A percentile compares a stretch with the other conserved stretches of the same genome.
These are phyloP conservation scores for Pardalotus punctatus DNA, from an alignment of 2,113 vertebrate species.

Conservation along the genomic window DNA sequence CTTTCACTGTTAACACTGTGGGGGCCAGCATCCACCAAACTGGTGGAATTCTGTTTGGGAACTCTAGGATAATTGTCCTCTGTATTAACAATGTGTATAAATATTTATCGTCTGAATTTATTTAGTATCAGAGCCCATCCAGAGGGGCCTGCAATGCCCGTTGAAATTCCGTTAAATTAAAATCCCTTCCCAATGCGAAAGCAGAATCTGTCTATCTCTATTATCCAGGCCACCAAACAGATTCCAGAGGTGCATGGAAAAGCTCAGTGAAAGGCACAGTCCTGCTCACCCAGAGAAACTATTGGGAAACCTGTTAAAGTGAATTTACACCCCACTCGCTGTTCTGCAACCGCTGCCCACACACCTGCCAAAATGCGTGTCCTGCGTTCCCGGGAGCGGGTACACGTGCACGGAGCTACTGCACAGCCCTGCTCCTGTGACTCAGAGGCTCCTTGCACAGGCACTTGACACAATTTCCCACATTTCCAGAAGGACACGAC, in stretches of 20 bases:
- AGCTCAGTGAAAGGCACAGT: not conserved
- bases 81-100: too few species aligned
- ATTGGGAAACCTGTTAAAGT: not conserved
- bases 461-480: not conserved
- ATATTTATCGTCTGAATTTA: not conserved
- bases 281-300: not conserved
- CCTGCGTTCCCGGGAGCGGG: not conserved
- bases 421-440: not conserved
- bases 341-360: not conserved
- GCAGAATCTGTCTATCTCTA: not conserved
- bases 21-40: not conserved
- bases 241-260: not conserved
- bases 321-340: not conserved
- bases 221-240: not conserved
- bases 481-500: not conserved
- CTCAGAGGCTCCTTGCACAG: not conserved
- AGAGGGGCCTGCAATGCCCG: not conserved
- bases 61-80: not conserved
- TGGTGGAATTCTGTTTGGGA: not conserved
- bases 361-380: not conserved
- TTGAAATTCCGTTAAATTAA: not conserved
- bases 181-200: not conserved
- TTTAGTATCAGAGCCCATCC: not conserved
- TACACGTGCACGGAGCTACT: not conserved
- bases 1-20: not conserved